Percentiles rank a stretch among this genome's conserved stretches.
Evolutionary conservation across 2,113 vertebrate genomes (phyloP).

Genomic region (Pterocles burchelli): DNA sequence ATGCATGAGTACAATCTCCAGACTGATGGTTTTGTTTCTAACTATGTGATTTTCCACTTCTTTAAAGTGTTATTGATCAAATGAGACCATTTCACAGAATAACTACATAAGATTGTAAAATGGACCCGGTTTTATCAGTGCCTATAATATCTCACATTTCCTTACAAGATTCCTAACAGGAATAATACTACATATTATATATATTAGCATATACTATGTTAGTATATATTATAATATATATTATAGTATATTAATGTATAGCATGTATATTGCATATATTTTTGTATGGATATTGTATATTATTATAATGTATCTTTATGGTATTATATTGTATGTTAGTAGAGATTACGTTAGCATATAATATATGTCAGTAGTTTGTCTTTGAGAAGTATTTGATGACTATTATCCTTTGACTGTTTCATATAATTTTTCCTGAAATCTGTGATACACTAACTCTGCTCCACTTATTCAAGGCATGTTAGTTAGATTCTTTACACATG

Average conservation of each 20-base stretch:
- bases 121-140: not conserved
- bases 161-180: not conserved
- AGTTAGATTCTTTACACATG: not conserved
- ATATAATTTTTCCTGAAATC: not conserved
- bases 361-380: not conserved
- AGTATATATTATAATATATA: not conserved
- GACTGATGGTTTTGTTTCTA: not conserved
- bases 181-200: not conserved
- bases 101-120: not conserved
- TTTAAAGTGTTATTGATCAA: not conserved
- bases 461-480: not conserved
- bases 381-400: not conserved
- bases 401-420: not conserved
- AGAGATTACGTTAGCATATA: not conserved
- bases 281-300: not conserved
- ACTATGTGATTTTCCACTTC: not conserved
- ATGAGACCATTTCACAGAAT: not conserved
- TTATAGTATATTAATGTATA: not conserved
- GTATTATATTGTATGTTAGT: not conserved
- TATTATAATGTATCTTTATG: not conserved
- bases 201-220: not conserved
- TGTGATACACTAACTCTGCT: not conserved
- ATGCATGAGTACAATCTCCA: not conserved
- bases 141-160: not conserved
- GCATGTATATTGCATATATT: not conserved